Base-by-base conservation (phyloP, 2,888 invertebrate genomes). In the Buathra laborator region DNA sequence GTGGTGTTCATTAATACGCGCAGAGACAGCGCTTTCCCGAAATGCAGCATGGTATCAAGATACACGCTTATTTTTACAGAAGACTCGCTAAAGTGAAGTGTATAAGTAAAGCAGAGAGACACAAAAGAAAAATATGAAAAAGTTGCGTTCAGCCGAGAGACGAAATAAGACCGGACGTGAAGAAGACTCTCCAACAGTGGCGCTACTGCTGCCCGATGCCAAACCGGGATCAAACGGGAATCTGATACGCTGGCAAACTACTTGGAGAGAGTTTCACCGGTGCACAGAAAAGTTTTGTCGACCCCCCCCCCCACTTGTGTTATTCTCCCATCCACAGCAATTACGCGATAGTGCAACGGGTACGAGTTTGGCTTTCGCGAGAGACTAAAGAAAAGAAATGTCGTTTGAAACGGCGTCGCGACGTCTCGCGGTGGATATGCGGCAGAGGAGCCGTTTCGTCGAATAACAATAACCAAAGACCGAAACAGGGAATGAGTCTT, bases 211-310 rank as follows among this genome's bases (percentile, higher is more conserved):
- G 19, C 53, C 64, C 59, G 78, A 79, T 82, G 85, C 81, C 85
- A 85, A 85, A 70, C 37, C 59, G 56, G 71, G 67, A 80, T 51
- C 71, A 46, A 75, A 64, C 24, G 51, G 12, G 56, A 66, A 72
- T n/a, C 48, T 48, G 77, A 32, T 48, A 44, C 16, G 72, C 78
- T 80, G 75, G 85, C 79, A 67, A 76, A 51, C 76, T 46, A 48
- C 66, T 51, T 44, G 76, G 66, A 85, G 72, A 59, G 53, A 72
- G 79, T 80, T 59, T 43, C 37, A 56, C n/a, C 16, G 74, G 32
- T 48, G 67, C 59, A 72, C 59, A 76, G 75, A 82, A 85, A 82
- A 85, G 79, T 85, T 85, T 85, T 51, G 76, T 19, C 48, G 56
- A 67, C 46, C 72, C 59, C 72, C 66, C 79, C 72, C 66, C 2